phyloP scores from a whole-genome alignment of 2,113 vertebrate genomes.

The Pimephales promelas region DNA sequence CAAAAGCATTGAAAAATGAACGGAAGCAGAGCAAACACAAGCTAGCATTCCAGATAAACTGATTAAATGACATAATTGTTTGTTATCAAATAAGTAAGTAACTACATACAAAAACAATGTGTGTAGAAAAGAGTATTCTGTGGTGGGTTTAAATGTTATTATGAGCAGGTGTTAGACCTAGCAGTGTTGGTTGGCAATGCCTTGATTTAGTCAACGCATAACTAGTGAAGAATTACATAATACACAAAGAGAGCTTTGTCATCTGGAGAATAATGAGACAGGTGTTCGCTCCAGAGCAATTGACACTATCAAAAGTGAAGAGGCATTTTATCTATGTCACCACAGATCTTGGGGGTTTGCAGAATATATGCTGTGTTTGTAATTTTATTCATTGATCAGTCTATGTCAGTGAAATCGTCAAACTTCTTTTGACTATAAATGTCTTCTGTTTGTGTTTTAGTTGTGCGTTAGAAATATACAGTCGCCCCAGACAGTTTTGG shows the following conservation, averaged over 20 bases:
- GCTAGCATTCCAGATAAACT: background rate
- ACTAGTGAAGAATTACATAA: conserved; percentile 9
- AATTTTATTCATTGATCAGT: background rate
- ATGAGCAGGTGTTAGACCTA: background rate
- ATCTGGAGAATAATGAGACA: conserved; percentile 22
- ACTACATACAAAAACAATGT: background rate
- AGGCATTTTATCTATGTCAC: conserved; percentile 7
- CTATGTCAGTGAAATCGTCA: background rate
- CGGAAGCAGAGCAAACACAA: background rate
- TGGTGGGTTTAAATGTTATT: background rate
- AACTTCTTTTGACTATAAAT: background rate
- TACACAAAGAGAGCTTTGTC: conserved; percentile 8
- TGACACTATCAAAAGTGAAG: conserved; percentile 10
- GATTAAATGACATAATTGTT: background rate
- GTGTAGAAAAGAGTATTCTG: background rate
- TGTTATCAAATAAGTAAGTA: background rate
- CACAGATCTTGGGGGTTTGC: conserved; percentile 3
- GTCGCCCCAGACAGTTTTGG: background rate
- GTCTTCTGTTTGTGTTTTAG: background rate
- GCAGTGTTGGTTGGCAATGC: background rate
- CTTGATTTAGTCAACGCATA: background rate
- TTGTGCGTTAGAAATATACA: background rate
- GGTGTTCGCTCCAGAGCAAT: background rate
- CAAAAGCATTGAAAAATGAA: background rate
- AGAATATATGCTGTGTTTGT: background rate